A percentile compares a stretch with the other conserved stretches of the same genome.
These are phyloP conservation scores for Muraenolepis orangiensis DNA, from an alignment of 2,797 vertebrate species.

Conservation along the genomic window DNA sequence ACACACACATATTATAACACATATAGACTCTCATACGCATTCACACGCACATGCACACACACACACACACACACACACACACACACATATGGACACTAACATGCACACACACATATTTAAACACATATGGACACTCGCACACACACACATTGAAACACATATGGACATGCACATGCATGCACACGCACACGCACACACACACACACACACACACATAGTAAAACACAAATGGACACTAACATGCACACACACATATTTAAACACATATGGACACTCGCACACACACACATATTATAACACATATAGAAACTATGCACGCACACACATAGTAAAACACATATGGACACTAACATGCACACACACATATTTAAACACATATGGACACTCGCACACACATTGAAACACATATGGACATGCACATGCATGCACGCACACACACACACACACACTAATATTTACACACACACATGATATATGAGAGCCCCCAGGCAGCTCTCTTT, in stretches of 20 bases:
- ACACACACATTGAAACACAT: background rate
- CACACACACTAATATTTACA: conserved; percentile 1
- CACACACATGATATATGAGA: conserved; percentile 4
- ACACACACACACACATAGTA: background rate
- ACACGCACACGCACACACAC: too few species aligned
- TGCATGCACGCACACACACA: conserved; percentile 1
- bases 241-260: background rate
- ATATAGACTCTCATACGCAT: too few species aligned
- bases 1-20: background rate
- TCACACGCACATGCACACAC: too few species aligned
- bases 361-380: background rate
- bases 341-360: conserved; percentile 1
- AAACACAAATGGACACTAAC: background rate
- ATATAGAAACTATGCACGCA: background rate
- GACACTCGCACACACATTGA: conserved; percentile 6
- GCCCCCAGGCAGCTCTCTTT: conserved; percentile 19
- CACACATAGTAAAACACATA: too few species aligned
- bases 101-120: background rate
- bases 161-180: background rate
- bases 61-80: background rate
- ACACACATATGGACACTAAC: too few species aligned
- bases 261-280: background rate
- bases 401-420: background rate
- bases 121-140: background rate
- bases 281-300: background rate